Evolutionary conservation across 2,113 vertebrate species (phyloP), one percentile per base, ranked within the genome.

Genomic region (Promerops cafer): DNA sequence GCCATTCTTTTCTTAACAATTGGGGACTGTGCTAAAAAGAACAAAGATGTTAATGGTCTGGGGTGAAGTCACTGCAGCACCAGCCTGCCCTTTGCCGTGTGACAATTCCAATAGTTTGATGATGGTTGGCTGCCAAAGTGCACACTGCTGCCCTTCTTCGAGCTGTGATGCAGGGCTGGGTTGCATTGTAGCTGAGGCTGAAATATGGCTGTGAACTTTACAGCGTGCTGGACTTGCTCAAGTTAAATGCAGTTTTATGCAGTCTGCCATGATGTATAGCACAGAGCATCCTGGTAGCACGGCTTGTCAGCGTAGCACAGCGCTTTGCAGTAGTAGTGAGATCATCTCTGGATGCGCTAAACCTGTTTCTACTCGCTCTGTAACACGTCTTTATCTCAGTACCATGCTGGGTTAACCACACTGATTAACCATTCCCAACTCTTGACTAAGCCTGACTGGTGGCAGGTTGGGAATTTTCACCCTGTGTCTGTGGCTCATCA

Each of bases 231-330:
- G 53, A 37, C 44, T 87, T 49, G 53, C 57, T 75, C 0, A 3
- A 37, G 49, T 72, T 60, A 68, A 60, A 52, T 2, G 7, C 8
- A 16, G 13, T 20, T 82, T 63, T 83, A 15, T 0, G 0, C 3
- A 1, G 28, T 74, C 37, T 53, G 57, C 0, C 1, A 13, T 65
- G 79, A 26, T 30, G 47, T 24, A 3, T 23, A 35, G 45, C 49
- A 16, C 8, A 17, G 49, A 83, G 65, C 44, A 44, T 44, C 35
- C 61, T 6, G 33, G 8, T 24, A 30, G 64, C 76, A 13, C 28
- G 37, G 79, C 68, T 64, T 56, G 40, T 40, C 47, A 28, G 39
- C 1, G 13, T 27, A 15, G 19, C 7, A 8, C 21, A 70, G 52
- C 3, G 0, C 33, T 27, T 4, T 4, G 7, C 30, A n/a, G 47